A percentile compares a stretch with the other conserved stretches of the same genome.
These are phyloP conservation scores for Cerastis rubricosa DNA, from an alignment of 2,888 invertebrate genomes.

Conservation along the genomic window DNA sequence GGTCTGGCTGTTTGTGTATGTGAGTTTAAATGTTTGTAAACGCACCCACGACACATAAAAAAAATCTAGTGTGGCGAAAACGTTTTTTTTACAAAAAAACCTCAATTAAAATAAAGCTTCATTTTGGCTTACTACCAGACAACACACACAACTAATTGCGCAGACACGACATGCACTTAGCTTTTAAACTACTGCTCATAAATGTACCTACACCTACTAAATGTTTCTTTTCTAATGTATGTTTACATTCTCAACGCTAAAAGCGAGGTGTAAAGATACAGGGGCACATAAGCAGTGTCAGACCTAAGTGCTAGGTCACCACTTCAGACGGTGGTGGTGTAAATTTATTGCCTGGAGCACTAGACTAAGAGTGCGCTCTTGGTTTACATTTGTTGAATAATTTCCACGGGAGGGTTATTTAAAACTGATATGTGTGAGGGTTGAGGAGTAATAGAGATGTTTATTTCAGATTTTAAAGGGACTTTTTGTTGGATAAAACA, in stretches of 20 bases:
- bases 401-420: slow-evolving; percentile 38
- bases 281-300: slow-evolving; percentile 39
- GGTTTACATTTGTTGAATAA: slow-evolving; percentile 60
- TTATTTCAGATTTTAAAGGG: not conserved
- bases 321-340: slow-evolving; percentile 41
- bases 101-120: not conserved
- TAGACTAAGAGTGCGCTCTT: slow-evolving; percentile 29
- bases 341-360: slow-evolving; percentile 57
- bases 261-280: slow-evolving; percentile 51
- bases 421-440: slow-evolving; percentile 17
- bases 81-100: too few relatives aligned
- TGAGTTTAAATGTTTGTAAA: too few relatives aligned
- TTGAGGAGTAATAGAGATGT: not conserved
- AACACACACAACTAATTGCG: slow-evolving; percentile 30
- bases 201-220: slow-evolving; percentile 27
- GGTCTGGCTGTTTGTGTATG: too few relatives aligned
- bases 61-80: too few relatives aligned
- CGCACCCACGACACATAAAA: too few relatives aligned
- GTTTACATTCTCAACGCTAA: slow-evolving; percentile 40
- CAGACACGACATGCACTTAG: slow-evolving; percentile 26
- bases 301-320: slow-evolving; percentile 62
- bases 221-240: slow-evolving; percentile 50
- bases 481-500: not conserved
- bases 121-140: not conserved
- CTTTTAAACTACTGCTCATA: slow-evolving; percentile 36